A percentile compares a stretch with the other conserved stretches of the same genome.
Conservation (phyloP, 2,797 vertebrate genomes). For the Helostoma temminkii region DNA sequence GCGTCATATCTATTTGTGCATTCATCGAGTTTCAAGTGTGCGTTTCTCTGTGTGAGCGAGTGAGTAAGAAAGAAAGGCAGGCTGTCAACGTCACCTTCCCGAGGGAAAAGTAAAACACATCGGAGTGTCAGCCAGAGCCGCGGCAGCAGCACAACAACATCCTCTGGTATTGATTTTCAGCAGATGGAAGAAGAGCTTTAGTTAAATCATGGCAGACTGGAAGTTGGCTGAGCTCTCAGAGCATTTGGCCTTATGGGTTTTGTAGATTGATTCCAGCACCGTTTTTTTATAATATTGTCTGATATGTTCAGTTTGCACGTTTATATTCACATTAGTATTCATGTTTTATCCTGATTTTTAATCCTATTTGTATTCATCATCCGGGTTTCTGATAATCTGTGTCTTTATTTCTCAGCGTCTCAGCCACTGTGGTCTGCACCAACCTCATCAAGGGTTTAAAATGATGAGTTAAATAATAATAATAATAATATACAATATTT, state of each 20-base stretch:
- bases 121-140: constrained; percentile 15
- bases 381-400: too few relatives aligned
- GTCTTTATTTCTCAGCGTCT: too few relatives aligned
- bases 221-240: constrained; percentile 30
- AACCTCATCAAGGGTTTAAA: too few relatives aligned
- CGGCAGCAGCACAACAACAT: constrained; percentile 54
- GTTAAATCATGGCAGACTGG: constrained; percentile 52
- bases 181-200: constrained; percentile 61
- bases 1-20: neutral
- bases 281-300: constrained; percentile 9
- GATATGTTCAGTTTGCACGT: too few relatives aligned
- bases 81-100: constrained; percentile 30
- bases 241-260: constrained; percentile 2
- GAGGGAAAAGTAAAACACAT: constrained; percentile 51
- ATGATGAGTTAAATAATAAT: too few relatives aligned
- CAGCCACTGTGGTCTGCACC: too few relatives aligned
- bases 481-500: too few relatives aligned
- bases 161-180: constrained; percentile 64
- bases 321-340: too few relatives aligned
- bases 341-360: too few relatives aligned
- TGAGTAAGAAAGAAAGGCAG: constrained; percentile 1
- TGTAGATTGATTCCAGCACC: constrained; percentile 1
- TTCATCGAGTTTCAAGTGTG: neutral
- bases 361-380: too few relatives aligned
- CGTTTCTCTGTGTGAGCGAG: constrained; percentile 11